A percentile compares a stretch with the other conserved stretches of the same genome.
phyloP scores from a whole-genome alignment of 37 sponge, comb jelly and placozoan genomes.

The Aplysina aerophoba region DNA sequence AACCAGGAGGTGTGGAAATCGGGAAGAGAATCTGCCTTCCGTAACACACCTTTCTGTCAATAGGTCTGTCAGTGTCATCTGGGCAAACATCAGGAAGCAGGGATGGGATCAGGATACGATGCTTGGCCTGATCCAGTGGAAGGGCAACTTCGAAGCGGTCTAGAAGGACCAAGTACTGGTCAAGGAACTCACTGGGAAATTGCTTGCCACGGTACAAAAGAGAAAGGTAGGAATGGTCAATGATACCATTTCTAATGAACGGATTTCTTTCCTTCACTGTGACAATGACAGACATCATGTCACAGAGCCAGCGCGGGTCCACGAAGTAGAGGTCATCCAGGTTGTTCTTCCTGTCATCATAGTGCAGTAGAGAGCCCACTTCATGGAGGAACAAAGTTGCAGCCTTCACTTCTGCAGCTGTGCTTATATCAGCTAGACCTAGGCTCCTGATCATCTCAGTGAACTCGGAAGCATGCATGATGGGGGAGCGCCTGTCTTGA shows the following conservation, averaged over 20 bases:
- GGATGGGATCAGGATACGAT: conserved; percentile 62
- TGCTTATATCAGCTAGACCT: conserved; percentile 24
- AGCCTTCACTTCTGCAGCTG: conserved; percentile 50
- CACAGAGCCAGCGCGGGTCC: conserved; percentile 72
- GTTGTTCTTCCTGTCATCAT: conserved; percentile 55
- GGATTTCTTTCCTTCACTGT: conserved; percentile 56
- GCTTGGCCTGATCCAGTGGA: conserved; percentile 47
- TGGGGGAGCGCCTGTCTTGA: conserved; percentile 9
- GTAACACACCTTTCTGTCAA: conserved; percentile 11
- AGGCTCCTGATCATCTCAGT: conserved; percentile 31
- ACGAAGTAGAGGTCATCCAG: conserved; percentile 75
- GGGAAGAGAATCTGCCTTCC: conserved; percentile 51
- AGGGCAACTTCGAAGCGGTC: conserved; percentile 78
- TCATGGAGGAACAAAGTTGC: conserved; percentile 58
- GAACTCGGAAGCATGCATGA: conserved; percentile 48
- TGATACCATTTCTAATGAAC: conserved; percentile 66
- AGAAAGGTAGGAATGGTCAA: conserved; percentile 39
- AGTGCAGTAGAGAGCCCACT: conserved; percentile 66
- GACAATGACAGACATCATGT: conserved; percentile 76
- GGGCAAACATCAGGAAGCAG: conserved; percentile 60
- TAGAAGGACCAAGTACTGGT: conserved; percentile 68
- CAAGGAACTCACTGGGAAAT: conserved; percentile 47
- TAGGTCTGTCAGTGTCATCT: conserved; percentile 13
- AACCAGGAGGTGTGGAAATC: conserved; percentile 58
- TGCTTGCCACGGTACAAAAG: conserved; percentile 43